A percentile compares a stretch with the other conserved stretches of the same genome.
These are phyloP conservation scores for Apotomis turbidana DNA, from an alignment of 2,888 invertebrate species.

Conservation along the genomic window DNA sequence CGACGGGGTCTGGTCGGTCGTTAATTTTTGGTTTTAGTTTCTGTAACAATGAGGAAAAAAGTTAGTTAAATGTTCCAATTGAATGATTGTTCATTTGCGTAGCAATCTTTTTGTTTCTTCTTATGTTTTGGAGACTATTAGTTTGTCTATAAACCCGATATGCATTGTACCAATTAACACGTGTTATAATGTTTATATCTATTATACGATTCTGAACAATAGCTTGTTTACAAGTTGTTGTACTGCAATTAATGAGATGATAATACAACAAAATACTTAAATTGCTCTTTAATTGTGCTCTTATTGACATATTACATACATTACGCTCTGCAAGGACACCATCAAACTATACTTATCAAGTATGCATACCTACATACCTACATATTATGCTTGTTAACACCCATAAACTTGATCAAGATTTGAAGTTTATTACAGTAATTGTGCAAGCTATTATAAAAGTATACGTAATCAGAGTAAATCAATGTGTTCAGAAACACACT, in stretches of 20 bases:
- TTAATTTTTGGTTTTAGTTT: constrained; percentile 66
- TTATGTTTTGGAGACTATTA: too few species aligned
- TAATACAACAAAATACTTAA: background rate
- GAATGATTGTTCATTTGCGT: too few species aligned
- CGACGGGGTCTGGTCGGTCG: constrained; percentile 78
- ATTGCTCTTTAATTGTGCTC: background rate
- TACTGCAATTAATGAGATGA: background rate
- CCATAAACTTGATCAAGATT: background rate
- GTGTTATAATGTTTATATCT: background rate
- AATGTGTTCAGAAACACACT: too few species aligned
- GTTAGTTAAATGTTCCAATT: background rate
- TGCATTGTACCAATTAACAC: too few species aligned
- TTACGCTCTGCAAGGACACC: background rate
- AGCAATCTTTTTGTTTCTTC: too few species aligned
- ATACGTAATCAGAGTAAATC: background rate
- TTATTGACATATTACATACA: background rate
- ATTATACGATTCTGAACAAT: background rate
- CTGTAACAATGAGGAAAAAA: constrained; percentile 55
- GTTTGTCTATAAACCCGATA: too few species aligned
- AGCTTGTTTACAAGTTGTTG: background rate
- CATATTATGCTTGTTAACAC: background rate
- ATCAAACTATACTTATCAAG: background rate
- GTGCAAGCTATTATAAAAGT: background rate
- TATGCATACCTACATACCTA: background rate
- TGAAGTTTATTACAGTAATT: background rate